Evolutionary conservation across 1,140 invertebrate genomes (phyloP).

Genomic region (Coenobita brevimanus): DNA sequence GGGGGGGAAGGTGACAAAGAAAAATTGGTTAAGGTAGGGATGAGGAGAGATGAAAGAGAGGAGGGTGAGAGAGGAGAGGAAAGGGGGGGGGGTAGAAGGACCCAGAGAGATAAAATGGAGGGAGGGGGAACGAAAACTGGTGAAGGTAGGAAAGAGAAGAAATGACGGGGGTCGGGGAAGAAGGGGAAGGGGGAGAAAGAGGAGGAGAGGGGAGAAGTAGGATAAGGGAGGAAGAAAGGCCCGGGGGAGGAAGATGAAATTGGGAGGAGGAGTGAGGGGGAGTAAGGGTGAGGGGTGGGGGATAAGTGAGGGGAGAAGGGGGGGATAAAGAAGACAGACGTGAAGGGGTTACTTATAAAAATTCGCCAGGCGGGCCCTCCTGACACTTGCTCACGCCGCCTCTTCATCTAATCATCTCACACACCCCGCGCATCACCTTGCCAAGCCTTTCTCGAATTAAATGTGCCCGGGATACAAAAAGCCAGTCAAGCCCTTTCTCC

Average conservation of each 20-base stretch:
- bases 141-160: not conserved
- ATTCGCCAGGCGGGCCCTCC: conserved; percentile 35
- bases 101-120: too few species aligned
- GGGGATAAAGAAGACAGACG: not conserved
- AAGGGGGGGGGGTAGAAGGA: not conserved
- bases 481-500: conserved; percentile 7
- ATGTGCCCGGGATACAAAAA: conserved; percentile 34
- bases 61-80: not conserved
- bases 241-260: not conserved
- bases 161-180: not conserved
- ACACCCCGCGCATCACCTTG: conserved; percentile 57
- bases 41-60: not conserved
- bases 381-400: conserved; percentile 57
- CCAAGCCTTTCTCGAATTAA: conserved; percentile 64
- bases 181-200: too few species aligned
- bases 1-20: not conserved
- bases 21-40: not conserved
- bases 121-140: not conserved
- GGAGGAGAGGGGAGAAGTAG: too few species aligned
- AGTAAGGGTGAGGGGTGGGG: not conserved
- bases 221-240: too few species aligned
- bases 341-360: conserved; percentile 62
- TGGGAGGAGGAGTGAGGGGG: not conserved
- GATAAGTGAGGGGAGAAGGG: not conserved
- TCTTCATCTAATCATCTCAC: too few species aligned